These are phyloP conservation scores for Phortica variegata DNA, from an alignment of 1,140 invertebrate genomes.

Conservation along the genomic window DNA sequence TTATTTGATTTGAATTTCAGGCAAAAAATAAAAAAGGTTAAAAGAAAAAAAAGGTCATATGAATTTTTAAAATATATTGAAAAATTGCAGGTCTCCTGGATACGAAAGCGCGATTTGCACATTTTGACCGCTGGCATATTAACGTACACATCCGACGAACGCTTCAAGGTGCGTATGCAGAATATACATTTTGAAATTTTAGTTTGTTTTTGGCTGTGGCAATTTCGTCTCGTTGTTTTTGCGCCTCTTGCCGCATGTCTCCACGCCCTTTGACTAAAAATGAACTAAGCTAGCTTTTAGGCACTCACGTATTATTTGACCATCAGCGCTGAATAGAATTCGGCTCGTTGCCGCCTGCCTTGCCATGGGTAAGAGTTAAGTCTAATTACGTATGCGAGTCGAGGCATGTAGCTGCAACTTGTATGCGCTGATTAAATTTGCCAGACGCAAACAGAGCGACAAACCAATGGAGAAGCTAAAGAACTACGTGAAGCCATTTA, in stretches of 20 bases:
- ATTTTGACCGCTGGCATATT: constrained; percentile 73
- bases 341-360: constrained; percentile 2
- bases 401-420: constrained; percentile 20
- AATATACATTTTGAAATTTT: constrained; percentile 16
- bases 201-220: constrained; percentile 5
- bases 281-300: too few relatives aligned
- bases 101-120: constrained; percentile 72
- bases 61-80: neutral
- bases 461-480: too few relatives aligned
- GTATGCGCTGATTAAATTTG: constrained; percentile 51
- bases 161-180: constrained; percentile 63
- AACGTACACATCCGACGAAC: constrained; percentile 75
- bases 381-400: constrained; percentile 51
- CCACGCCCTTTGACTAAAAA: neutral
- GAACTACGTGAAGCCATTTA: too few relatives aligned
- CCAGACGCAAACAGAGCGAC: constrained; percentile 19
- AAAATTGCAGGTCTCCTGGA: constrained; percentile 73
- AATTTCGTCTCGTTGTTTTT: constrained; percentile 1
- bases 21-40: neutral
- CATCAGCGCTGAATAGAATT: neutral
- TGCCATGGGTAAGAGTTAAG: constrained; percentile 41
- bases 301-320: too few relatives aligned
- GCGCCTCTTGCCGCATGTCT: neutral
- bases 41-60: neutral
- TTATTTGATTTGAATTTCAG: too few relatives aligned